Conservation (phyloP, 2,888 invertebrate genomes). For the Hypercompe scribonia region DNA sequence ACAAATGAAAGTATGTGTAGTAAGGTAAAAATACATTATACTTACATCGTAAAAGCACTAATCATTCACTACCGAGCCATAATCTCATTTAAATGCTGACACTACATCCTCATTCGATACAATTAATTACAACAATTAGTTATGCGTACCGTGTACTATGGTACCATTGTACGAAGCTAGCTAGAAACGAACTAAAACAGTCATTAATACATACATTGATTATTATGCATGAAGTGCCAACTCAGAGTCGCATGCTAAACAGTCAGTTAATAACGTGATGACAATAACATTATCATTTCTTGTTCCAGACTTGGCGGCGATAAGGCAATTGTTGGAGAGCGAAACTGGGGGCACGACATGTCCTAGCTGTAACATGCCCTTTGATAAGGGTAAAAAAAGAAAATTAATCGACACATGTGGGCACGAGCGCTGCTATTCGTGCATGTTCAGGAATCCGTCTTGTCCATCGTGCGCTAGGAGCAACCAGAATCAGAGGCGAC, state of each 20-base stretch:
- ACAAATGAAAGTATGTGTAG: conserved; percentile 35
- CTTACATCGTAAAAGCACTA: conserved; percentile 46
- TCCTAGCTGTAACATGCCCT: conserved; percentile 96
- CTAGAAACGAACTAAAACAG: conserved; percentile 62
- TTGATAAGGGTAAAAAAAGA: conserved; percentile 98
- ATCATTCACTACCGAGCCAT: conserved; percentile 40
- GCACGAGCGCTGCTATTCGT: conserved; percentile 97
- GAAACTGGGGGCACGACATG: conserved; percentile 91
- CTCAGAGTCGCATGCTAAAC: conserved; percentile 52
- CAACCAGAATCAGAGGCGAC: conserved; percentile 72
- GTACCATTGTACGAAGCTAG: conserved; percentile 64
- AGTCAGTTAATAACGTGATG: conserved; percentile 40
- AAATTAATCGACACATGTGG: conserved; percentile 98
- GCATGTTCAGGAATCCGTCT: conserved; percentile 96
- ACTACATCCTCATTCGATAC: conserved; percentile 59
- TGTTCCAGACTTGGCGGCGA: conserved; percentile 93
- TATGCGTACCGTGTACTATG: conserved; percentile 53
- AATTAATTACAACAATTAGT: conserved; percentile 64
- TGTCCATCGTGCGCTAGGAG: conserved; percentile 93
- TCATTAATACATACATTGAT: conserved; percentile 73
- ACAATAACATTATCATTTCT: conserved; percentile 51
- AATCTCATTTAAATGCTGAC: conserved; percentile 62
- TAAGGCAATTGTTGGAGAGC: conserved; percentile 92
- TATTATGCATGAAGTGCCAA: conserved; percentile 61
- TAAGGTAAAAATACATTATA: conserved; percentile 34